Evolutionary conservation across 2,888 invertebrate species (phyloP).

Genomic region (Rhamnusium bicolor): DNA sequence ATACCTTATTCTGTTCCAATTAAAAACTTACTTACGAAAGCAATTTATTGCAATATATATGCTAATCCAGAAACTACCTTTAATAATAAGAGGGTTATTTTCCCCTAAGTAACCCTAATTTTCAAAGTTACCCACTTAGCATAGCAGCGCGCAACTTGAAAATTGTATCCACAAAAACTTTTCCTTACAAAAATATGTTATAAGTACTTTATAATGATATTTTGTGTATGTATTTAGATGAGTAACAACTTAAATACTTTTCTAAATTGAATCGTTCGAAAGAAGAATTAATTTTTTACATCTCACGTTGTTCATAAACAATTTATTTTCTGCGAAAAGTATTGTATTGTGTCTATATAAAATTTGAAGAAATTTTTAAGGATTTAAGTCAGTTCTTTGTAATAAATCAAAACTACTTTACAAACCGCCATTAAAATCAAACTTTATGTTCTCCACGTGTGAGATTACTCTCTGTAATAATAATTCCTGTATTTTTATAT

Average conservation of each 20-base stretch:
- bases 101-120: slow-evolving; percentile 16
- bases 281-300: neutral
- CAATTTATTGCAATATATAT: slow-evolving; percentile 20
- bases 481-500: no score
- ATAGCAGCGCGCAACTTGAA: neutral
- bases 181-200: neutral
- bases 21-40: slow-evolving; percentile 3
- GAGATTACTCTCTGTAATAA: no score
- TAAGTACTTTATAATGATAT: neutral
- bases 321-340: no score
- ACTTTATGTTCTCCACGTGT: no score
- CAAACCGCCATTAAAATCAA: no score
- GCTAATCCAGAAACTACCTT: slow-evolving; percentile 10
- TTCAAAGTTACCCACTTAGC: slow-evolving; percentile 2
- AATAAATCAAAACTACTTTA: no score
- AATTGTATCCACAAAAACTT: neutral
- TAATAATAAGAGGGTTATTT: neutral
- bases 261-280: neutral
- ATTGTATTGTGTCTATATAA: no score
- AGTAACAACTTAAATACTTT: neutral
- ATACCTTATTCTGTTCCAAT: neutral
- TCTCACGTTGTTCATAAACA: no score
- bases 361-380: no score
- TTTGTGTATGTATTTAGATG: neutral
- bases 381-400: no score